Base-by-base conservation (phyloP, 1,140 invertebrate species). In the Drosophila obscura region DNA sequence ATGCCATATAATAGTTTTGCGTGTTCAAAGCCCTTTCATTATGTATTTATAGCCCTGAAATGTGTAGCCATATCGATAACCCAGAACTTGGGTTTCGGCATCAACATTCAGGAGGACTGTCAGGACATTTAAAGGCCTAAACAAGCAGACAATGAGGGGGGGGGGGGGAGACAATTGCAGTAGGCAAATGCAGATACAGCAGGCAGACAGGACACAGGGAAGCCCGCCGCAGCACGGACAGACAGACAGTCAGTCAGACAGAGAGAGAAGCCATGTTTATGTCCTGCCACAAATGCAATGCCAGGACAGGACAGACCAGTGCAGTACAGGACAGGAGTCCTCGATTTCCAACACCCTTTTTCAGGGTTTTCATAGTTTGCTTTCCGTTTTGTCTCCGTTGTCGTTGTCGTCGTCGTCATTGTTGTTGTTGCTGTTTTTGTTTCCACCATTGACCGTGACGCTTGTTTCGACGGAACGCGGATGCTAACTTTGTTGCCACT, bases 121-220 rank as follows among this genome's bases (percentile, higher is more conserved):
- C 50, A 56, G 73, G 39, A 41, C 82, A 85, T 85, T 84, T 80
- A 77, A 85, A 69, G 82, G 80, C 80, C 80, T 81, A 84, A 81
- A 77, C 79, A 69, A 61, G 59, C 59, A 66, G 46, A 49, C 77
- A 81, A 58, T 69, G 67, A 58, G 52, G 19, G 65, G 35, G 52
- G 45, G n/a, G 65, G 35, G 52, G 45, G n/a, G 31, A 35, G 43
- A 43, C 15, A 66, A 16, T 62, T 39, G 11, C 35, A 13, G 35
- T 41, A 35, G 28, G 39, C 58, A 56, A 44, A 57, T 45, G 57
- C 65, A 58, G 67, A 43, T 49, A 58, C 67, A 19, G 59, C 60
- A 74, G 49, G 31, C 49, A 39, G 35, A 31, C 31, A 31, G 31
- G 31, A 31, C 31, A 31, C 31, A 31, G 22, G 22, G 22, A 24